Conservation (phyloP, 1,140 invertebrate species). For the Drosophila micromelanica region DNA sequence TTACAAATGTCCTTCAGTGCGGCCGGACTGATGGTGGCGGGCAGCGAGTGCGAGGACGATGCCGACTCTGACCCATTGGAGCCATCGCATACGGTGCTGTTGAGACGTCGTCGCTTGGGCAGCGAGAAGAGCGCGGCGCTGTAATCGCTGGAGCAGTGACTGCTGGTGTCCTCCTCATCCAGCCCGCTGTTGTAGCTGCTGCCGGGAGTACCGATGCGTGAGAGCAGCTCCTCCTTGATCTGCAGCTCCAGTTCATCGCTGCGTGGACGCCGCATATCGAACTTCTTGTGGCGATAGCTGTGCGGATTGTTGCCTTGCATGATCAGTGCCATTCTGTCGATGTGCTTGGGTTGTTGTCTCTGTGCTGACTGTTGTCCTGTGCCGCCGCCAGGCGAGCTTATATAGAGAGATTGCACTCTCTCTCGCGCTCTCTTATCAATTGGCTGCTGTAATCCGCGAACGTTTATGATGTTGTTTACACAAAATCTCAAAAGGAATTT, state of each 20-base stretch:
- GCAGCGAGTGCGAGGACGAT: constrained; percentile 38
- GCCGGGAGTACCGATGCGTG: constrained; percentile 28
- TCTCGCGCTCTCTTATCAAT: constrained; percentile 16
- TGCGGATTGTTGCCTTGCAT: constrained; percentile 13
- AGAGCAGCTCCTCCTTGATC: constrained; percentile 51
- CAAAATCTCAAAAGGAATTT: constrained; percentile 38
- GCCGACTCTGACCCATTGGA: constrained; percentile 32
- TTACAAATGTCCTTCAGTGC: constrained; percentile 71
- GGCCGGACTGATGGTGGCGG: constrained; percentile 47
- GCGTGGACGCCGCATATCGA: constrained; percentile 47
- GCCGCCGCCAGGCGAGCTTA: constrained; percentile 26
- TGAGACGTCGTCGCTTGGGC: constrained; percentile 58
- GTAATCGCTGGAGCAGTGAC: constrained; percentile 49
- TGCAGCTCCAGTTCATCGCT: constrained; percentile 16
- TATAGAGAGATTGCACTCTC: constrained; percentile 21
- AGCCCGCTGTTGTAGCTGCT: background rate
- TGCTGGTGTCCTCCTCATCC: constrained; percentile 36
- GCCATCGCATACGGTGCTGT: constrained; percentile 16
- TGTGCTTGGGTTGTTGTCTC: constrained; percentile 15
- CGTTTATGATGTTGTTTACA: constrained; percentile 74
- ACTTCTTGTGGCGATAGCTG: constrained; percentile 76
- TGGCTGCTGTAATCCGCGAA: constrained; percentile 41
- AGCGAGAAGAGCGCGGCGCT: constrained; percentile 13
- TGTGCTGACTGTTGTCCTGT: constrained; percentile 61
- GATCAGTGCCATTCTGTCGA: constrained; percentile 12